Evolutionary conservation across 2,888 invertebrate species (phyloP).

Genomic region (Andrena praecox): DNA sequence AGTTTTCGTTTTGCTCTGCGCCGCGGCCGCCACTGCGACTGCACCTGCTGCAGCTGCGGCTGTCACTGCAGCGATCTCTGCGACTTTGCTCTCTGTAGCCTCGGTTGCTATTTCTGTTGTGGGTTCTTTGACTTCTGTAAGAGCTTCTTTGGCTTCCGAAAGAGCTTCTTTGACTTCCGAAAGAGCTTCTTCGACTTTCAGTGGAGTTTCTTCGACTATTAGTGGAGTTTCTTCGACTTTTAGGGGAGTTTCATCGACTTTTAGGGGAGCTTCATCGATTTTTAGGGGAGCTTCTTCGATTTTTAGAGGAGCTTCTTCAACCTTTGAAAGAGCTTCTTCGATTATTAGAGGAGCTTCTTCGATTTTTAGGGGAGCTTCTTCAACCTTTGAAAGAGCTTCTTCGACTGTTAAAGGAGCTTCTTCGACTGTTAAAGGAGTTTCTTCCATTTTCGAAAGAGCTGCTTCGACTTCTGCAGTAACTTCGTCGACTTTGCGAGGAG

Average conservation of each 20-base stretch:
- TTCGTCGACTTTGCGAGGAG: too few species aligned
- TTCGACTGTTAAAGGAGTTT: too few species aligned
- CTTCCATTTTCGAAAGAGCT: too few species aligned
- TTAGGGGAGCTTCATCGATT: background rate
- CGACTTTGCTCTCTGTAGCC: constrained; percentile 62
- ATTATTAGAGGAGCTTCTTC: background rate
- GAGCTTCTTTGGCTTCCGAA: background rate
- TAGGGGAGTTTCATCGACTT: background rate
- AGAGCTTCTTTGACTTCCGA: background rate
- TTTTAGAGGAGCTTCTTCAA: background rate
- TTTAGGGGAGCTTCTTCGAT: background rate
- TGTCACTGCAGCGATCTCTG: constrained; percentile 70
- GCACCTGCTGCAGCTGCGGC: constrained; percentile 76
- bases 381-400: background rate
- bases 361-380: background rate
- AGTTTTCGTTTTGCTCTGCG: constrained; percentile 78
- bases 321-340: background rate
- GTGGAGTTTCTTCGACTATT: background rate
- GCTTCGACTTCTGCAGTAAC: too few species aligned
- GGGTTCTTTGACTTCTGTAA: constrained; percentile 10
- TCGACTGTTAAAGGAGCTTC: too few species aligned
- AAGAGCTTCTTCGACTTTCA: background rate
- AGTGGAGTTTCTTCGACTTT: background rate
- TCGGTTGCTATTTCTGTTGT: constrained; percentile 56
- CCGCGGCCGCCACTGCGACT: constrained; percentile 69